Evolutionary conservation across 2,113 vertebrate genomes (phyloP), one percentile per base, ranked within the genome.

Genomic region (Anguilla japonica): DNA sequence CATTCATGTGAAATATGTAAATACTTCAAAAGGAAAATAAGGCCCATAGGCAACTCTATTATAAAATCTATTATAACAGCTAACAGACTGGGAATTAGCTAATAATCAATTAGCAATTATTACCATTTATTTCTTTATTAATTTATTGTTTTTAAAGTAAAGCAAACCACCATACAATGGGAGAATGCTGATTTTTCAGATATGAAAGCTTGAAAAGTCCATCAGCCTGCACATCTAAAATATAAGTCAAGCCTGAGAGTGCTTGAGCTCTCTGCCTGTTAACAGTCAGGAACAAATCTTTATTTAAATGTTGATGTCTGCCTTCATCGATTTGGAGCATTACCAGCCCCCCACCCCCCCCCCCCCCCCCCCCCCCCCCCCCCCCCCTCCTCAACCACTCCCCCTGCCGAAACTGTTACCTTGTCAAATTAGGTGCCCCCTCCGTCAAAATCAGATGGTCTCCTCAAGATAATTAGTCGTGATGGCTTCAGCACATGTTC

Each of bases 381-480:
- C 15, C 29, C 53, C 29, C 63, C 41, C 71, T n/a, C 26, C 29
- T 43, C 40, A 34, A 81, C n/a, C 60, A 46, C 71, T 41, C 41
- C 34, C 46, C 41, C 60, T 20, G 26, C 83, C 16, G n/a, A 83
- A 83, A 60, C 41, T 41, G 46, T 43, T 83, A 87, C 83, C 86
- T 85, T 87, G 79, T 90, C 89, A 88, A 63, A 84, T 83, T 50
- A 83, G 60, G 41, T 53, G 22, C 41, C 79, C 75, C 67, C 40
- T 46, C 14, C 43, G 41, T 85, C 84, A 88, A 80, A 84, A 84
- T 57, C 71, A n/a, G 79, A 85, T 89, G 91, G 90, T 91, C 90
- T 78, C 91, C 92, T 89, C 92, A 90, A 93, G 93, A 94, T 95
- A 96, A 96, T 95, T 95, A 96, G 94, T 94, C 93, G 93, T 92